Evolutionary conservation across 2,797 vertebrate species (phyloP).

Genomic region (Botia kubotai): DNA sequence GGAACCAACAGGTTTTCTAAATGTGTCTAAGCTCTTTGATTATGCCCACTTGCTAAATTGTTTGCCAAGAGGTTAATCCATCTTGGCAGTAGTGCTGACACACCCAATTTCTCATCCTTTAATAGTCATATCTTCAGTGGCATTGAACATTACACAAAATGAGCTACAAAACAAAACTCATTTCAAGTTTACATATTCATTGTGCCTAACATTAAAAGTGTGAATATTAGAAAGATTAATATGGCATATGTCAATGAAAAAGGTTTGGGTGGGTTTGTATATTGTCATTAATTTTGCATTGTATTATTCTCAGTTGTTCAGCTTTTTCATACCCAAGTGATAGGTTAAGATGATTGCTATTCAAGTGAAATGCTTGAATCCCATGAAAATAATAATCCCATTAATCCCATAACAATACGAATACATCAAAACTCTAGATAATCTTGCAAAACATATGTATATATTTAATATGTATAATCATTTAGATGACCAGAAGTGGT

Average conservation of each 20-base stretch:
- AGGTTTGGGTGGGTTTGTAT: slow-evolving; percentile 40
- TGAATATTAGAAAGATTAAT: slow-evolving; percentile 74
- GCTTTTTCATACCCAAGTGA: too few species aligned
- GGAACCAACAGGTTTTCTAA: slow-evolving; percentile 73
- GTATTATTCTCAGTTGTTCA: too few species aligned
- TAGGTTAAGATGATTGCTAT: too few species aligned
- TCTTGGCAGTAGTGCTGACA: slow-evolving; percentile 69
- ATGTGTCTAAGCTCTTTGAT: slow-evolving; percentile 75
- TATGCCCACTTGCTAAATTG: slow-evolving; percentile 74
- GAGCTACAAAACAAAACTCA: slow-evolving; percentile 54
- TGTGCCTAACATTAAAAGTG: slow-evolving; percentile 72
- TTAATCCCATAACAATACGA: too few species aligned
- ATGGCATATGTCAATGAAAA: slow-evolving; percentile 74
- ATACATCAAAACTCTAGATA: too few species aligned
- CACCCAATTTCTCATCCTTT: slow-evolving; percentile 67
- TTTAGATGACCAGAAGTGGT: too few species aligned
- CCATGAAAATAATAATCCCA: too few species aligned
- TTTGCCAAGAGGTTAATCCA: slow-evolving; percentile 76
- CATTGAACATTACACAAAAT: slow-evolving; percentile 59
- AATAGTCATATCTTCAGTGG: slow-evolving; percentile 69
- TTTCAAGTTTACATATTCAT: slow-evolving; percentile 72
- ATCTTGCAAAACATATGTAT: too few species aligned
- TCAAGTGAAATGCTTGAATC: too few species aligned
- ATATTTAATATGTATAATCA: too few species aligned
- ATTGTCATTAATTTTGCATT: too few species aligned